Evolutionary conservation across 1,140 invertebrate genomes (phyloP), one percentile per base, ranked within the genome.

Genomic region (Drosophila aff.): DNA sequence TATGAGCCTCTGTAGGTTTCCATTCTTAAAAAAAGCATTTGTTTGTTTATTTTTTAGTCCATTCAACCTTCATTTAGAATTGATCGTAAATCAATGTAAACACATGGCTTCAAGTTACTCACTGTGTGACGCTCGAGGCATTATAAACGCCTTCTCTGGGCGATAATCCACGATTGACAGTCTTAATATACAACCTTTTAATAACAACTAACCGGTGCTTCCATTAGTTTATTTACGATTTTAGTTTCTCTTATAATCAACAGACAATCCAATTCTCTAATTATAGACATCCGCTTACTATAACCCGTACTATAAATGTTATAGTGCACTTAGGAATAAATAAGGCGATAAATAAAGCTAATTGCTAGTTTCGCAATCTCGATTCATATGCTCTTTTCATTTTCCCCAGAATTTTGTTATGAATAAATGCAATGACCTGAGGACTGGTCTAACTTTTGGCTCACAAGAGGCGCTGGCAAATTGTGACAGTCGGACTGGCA

Each of bases 101-200:
- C 71, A 49, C 18, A 36, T 46, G 40, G 21, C 55, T 38, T 52
- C 43, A 33, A 44, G 53, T 64, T 57, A 18, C 36, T 53, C 16
- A 21, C 55, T 60, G 44, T 52, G 53, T 79, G 74, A 62, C 44
- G 71, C 76, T 87, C 72, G 79, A 86, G 79, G 57, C 83, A 67
- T 47, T 73, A 68, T 76, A 80, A 80, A 77, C 60, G 31, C 67
- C 33, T 44, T 36, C 18, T 64, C 36, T 18, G 64, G 65, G 28
- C 49, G 28, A 71, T 71, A 85, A 85, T 81, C 81, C 52, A 26
- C 49, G 31, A 50, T 28, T 38, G 71, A 59, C 61, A 75, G 38
- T 33, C 26, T 21, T 52, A 46, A 69, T 78, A 46, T 63, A 69
- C 31, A 16, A 18, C 64, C 38, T 36, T n/a, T n/a, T 40, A 79